Base-by-base conservation (phyloP, 2,113 vertebrate species). In the Cyphotilapia sp. region DNA sequence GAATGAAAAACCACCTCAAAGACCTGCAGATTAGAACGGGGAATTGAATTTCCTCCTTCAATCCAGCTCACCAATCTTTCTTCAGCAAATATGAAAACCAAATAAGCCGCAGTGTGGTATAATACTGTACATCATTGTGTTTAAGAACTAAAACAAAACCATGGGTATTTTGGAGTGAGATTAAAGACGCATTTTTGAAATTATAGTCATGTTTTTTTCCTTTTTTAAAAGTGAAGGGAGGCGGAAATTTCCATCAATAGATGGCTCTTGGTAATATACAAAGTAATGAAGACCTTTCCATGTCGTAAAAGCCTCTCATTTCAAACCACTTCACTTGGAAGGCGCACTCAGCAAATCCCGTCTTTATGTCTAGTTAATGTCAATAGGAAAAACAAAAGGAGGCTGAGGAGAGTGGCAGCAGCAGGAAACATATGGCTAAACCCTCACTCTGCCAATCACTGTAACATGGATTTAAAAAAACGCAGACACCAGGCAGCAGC, bases 381-480 rank as follows among this genome's bases (percentile, higher is more conserved):
- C 89, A 82, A 89, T 57, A 78, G 89, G 85, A 94, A 94, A 95
- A 92, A 93, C 85, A 90, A 91, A 92, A 86, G 87, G 56, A 81
- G 87, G 88, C 54, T 54, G 81, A 63, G 82, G 88, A 91, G 91
- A 90, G 83, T 86, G 89, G 89, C 56, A 88, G 87, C 63, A 84
- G 88, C 78, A 90, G 86, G 89, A 92, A 92, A 93, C 89, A 92
- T 92, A 85, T 92, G 94, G 93, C 84, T 84, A 85, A 90, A 85
- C 45, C 84, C 56, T 85, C 82, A 54, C 8, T 71, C 90, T 93
- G 93, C 93, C 93, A 95, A 93, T 96, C 94, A 94, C 92, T 88
- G 90, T 40, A 85, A 85, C 89, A 90, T 87, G 78, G 87, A 88
- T 86, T 87, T 82, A 57, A 81, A 84, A 82, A 93, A 95, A 89